phyloP scores from a whole-genome alignment of 2,113 vertebrate genomes.

The Solea senegalensis region DNA sequence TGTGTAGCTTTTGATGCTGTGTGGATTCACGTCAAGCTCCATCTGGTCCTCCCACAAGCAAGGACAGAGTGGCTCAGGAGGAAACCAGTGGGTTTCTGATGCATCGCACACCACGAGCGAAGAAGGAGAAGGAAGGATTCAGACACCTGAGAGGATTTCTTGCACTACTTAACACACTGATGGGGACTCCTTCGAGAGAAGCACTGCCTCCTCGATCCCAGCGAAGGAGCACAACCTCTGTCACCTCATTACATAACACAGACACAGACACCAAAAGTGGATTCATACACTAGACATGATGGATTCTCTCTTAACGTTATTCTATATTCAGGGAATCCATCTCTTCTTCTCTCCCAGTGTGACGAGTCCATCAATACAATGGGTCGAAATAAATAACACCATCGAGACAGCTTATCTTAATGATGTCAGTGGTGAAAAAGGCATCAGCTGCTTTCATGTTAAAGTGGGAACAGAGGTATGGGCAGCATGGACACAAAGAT shows the following conservation, averaged over 20 bases:
- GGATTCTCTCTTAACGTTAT: slow-evolving; percentile 8
- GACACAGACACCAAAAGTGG: slow-evolving; percentile 27
- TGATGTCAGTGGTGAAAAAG: background rate
- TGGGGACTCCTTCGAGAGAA: slow-evolving; percentile 25
- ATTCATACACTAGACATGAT: slow-evolving; percentile 29
- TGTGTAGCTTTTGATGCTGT: background rate
- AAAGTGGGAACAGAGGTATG: background rate
- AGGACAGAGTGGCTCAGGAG: slow-evolving; percentile 42
- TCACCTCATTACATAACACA: slow-evolving; percentile 59
- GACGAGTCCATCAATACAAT: background rate
- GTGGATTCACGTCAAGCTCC: slow-evolving; percentile 50
- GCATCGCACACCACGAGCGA: slow-evolving; percentile 23
- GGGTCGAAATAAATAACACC: no score
- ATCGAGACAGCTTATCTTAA: no score
- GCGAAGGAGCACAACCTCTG: slow-evolving; percentile 10
- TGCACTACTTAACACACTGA: slow-evolving; percentile 61
- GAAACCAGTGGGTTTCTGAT: slow-evolving; percentile 42
- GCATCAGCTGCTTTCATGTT: slow-evolving; percentile 7
- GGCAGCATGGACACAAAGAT: background rate
- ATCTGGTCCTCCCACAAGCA: slow-evolving; percentile 56
- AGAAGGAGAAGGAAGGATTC: slow-evolving; percentile 27
- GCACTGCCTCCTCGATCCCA: slow-evolving; percentile 39
- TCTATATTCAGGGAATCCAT: background rate
- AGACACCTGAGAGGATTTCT: slow-evolving; percentile 51
- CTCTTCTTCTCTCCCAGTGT: slow-evolving; percentile 6